Percentiles rank a stretch among this genome's conserved stretches.
phyloP scores from a whole-genome alignment of 2,113 vertebrate species.

The Silurus glanis region DNA sequence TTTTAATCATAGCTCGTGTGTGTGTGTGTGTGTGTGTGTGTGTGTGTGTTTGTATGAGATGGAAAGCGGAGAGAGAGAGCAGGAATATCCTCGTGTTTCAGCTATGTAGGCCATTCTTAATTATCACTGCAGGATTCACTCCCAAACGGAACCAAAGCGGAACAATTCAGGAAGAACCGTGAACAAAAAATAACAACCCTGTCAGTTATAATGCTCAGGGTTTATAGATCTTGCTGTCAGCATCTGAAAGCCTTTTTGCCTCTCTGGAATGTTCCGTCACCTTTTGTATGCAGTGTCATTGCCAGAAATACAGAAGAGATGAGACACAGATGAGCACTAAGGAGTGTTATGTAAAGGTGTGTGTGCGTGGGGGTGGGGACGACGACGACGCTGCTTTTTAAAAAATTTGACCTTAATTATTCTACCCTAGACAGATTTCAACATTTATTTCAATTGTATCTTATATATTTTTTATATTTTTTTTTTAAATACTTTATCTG shows the following conservation, averaged over 20 bases:
- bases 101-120: slow-evolving; percentile 62
- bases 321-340: neutral
- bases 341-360: neutral
- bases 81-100: slow-evolving; percentile 45
- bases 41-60: neutral
- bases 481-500: too few relatives aligned
- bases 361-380: too few relatives aligned
- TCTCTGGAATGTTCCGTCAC: slow-evolving; percentile 1
- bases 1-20: slow-evolving; percentile 10
- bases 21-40: neutral
- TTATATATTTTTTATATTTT: too few relatives aligned
- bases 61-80: slow-evolving; percentile 19
- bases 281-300: slow-evolving; percentile 23
- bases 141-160: slow-evolving; percentile 52
- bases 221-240: slow-evolving; percentile 33
- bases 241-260: slow-evolving; percentile 5
- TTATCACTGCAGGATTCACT: slow-evolving; percentile 62
- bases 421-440: too few relatives aligned
- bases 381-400: too few relatives aligned
- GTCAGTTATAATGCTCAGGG: slow-evolving; percentile 44
- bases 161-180: slow-evolving; percentile 49
- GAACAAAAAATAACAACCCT: slow-evolving; percentile 30
- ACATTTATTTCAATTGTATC: too few relatives aligned
- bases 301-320: neutral
- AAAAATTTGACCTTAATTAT: too few relatives aligned